Conservation (phyloP, 2,113 vertebrate species). For the Rhinoptilus africanus region DNA sequence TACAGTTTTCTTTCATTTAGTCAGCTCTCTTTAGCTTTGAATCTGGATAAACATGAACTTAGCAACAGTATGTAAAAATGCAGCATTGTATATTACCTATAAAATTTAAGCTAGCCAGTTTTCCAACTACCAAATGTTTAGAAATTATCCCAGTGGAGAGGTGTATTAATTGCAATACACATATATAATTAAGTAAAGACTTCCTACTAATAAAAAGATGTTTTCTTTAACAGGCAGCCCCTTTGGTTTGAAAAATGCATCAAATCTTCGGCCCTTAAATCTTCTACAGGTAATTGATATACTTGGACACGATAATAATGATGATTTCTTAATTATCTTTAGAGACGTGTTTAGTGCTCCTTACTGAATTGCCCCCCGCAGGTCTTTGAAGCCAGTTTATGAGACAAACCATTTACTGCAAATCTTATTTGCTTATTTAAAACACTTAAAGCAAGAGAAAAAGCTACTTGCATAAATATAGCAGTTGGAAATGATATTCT, state of each 20-base stretch:
- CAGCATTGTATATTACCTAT: not conserved
- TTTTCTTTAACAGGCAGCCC: conserved; percentile 84
- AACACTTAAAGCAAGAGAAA: not conserved
- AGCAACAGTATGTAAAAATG: not conserved
- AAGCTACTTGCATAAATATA: not conserved
- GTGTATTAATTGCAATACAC: not conserved
- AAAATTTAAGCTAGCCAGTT: not conserved
- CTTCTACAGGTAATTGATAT: conserved; percentile 89
- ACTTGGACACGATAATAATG: conserved; percentile 24
- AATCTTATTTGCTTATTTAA: not conserved
- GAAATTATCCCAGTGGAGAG: not conserved
- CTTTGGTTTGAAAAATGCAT: conserved; percentile 90
- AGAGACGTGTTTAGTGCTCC: not conserved
- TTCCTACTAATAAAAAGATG: conserved; percentile 58
- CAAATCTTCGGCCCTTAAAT: conserved; percentile 90
- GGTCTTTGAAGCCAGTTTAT: not conserved
- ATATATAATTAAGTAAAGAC: not conserved
- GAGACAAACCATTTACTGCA: not conserved
- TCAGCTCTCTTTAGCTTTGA: not conserved
- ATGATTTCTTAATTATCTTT: not conserved
- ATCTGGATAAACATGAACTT: not conserved
- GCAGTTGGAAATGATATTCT: not conserved
- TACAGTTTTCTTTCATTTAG: not conserved
- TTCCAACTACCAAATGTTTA: not conserved
- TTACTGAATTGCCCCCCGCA: not conserved